These are phyloP conservation scores for Dyspetes luteomarginatus DNA, from an alignment of 2,888 invertebrate species.

Conservation along the genomic window DNA sequence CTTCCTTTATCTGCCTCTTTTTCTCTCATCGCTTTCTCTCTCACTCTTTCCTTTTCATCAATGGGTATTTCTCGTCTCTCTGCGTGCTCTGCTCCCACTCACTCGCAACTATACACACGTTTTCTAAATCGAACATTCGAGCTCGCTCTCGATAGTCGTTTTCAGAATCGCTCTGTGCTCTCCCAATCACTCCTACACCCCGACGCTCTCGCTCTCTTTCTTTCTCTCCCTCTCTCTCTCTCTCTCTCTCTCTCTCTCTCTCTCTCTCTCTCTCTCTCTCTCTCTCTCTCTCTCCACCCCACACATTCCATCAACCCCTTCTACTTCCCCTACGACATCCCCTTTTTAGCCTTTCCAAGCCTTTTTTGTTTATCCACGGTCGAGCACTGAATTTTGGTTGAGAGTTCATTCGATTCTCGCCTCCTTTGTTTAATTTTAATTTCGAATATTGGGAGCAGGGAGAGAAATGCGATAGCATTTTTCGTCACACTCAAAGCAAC, in stretches of 20 bases:
- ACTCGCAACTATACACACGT: constrained; percentile 30
- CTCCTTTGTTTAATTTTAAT: constrained; percentile 76
- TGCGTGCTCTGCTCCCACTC: constrained; percentile 34
- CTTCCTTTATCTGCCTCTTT: constrained; percentile 56
- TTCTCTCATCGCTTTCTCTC: constrained; percentile 37
- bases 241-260: constrained; percentile 11
- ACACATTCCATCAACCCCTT: constrained; percentile 24
- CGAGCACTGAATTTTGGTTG: constrained; percentile 79
- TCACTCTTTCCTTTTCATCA: constrained; percentile 30
- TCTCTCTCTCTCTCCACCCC: constrained; percentile 25
- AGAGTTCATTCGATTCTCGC: constrained; percentile 77
- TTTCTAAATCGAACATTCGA: constrained; percentile 60
- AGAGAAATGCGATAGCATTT: constrained; percentile 24
- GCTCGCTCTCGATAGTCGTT: constrained; percentile 32
- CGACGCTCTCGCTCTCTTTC: constrained; percentile 17
- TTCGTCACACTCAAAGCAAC: neutral
- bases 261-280: constrained; percentile 37
- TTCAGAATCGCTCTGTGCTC: constrained; percentile 16
- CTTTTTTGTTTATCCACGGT: constrained; percentile 77
- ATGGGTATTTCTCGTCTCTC: constrained; percentile 22
- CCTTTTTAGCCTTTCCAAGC: constrained; percentile 53
- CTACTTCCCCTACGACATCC: constrained; percentile 44
- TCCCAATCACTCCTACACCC: constrained; percentile 23
- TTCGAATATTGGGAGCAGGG: neutral
- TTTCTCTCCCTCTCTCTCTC: constrained; percentile 10